These are phyloP conservation scores for Pyrochroa serraticornis DNA, from an alignment of 2,888 invertebrate species.

Conservation along the genomic window DNA sequence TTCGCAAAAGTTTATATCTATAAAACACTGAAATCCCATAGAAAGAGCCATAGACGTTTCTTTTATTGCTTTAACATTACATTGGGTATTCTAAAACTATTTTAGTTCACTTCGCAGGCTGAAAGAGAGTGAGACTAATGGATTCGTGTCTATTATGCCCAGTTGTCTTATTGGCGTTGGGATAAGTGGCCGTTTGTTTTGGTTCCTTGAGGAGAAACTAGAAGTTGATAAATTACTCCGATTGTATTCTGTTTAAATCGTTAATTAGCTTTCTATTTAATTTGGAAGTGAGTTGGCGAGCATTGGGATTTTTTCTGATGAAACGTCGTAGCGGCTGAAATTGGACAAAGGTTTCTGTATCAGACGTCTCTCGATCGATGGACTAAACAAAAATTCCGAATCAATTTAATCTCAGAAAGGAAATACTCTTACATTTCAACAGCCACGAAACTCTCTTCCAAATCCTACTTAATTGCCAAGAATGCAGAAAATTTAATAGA, in stretches of 20 bases:
- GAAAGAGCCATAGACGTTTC: background rate
- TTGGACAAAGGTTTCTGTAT: too few relatives aligned
- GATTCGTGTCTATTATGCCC: constrained; percentile 1
- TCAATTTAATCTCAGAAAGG: background rate
- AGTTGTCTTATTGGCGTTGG: background rate
- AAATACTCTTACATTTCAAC: too few relatives aligned
- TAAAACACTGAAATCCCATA: background rate
- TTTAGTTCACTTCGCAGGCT: too few relatives aligned
- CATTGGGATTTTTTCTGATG: too few relatives aligned
- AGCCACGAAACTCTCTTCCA: background rate
- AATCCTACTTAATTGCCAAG: constrained; percentile 14
- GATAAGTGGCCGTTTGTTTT: constrained; percentile 2
- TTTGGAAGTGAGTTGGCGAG: too few relatives aligned
- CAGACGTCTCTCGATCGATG: too few relatives aligned
- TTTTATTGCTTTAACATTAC: background rate
- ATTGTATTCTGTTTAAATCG: too few relatives aligned
- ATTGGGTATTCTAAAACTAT: too few relatives aligned
- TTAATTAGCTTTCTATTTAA: too few relatives aligned
- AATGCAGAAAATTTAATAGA: constrained; percentile 28
- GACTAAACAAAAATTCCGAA: background rate
- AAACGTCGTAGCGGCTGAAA: too few relatives aligned
- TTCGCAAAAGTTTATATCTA: background rate
- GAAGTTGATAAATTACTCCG: too few relatives aligned
- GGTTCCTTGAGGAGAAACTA: background rate
- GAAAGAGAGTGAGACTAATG: background rate